phyloP scores from a whole-genome alignment of 2,797 vertebrate species.

The Tachyglossus aculeatus region DNA sequence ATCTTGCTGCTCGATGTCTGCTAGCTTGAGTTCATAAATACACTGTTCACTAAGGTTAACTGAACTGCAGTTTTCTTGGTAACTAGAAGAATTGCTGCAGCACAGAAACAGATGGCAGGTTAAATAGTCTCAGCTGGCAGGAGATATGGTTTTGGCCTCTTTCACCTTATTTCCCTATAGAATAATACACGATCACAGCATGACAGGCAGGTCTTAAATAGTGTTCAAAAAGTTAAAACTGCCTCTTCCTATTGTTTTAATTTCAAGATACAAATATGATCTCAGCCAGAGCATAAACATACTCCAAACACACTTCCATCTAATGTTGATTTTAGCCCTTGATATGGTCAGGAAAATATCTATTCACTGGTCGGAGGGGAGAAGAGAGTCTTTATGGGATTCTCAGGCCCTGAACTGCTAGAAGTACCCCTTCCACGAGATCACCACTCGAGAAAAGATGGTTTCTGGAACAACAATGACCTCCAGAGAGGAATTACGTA shows the following conservation, averaged over 20 bases:
- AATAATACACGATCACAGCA: conserved; percentile 8
- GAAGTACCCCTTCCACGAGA: no score
- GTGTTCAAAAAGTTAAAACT: conserved; percentile 9
- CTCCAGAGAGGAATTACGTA: no score
- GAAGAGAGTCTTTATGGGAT: background rate
- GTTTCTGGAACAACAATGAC: no score
- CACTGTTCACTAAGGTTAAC: conserved; percentile 6
- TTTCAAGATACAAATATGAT: background rate
- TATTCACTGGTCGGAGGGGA: background rate
- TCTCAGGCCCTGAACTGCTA: no score
- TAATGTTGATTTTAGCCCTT: no score
- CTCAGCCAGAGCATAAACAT: background rate
- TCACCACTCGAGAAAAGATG: no score
- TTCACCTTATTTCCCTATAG: conserved; percentile 35
- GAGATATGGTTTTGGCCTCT: conserved; percentile 45
- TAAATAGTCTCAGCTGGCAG: conserved; percentile 63
- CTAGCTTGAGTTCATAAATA: background rate
- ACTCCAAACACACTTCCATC: background rate
- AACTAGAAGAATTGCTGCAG: conserved; percentile 22
- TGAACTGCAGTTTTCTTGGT: conserved; percentile 10
- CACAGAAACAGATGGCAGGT: conserved; percentile 56
- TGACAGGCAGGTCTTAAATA: conserved; percentile 21
- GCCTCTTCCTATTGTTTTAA: background rate
- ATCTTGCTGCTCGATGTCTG: conserved; percentile 7
- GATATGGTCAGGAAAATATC: background rate